Base-by-base conservation (phyloP, 2,113 vertebrate genomes). In the Vidua macroura region DNA sequence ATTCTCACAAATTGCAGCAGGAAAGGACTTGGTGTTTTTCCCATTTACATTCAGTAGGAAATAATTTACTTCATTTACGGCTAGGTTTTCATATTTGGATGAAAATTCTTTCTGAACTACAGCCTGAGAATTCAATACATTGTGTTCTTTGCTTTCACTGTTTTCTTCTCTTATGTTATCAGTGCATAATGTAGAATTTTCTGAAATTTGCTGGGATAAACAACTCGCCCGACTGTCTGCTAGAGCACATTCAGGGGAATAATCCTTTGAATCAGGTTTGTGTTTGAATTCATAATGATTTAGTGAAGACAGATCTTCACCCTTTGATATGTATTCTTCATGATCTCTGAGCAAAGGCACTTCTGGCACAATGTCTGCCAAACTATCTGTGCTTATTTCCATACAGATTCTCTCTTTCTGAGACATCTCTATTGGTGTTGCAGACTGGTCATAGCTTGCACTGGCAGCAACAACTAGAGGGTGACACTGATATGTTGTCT, bases 371-470 rank as follows among this genome's bases (percentile, higher is more conserved):
- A 96, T 58, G 83, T 98, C 98, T 84, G 95, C 96, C 67, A 98
- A 87, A 52, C 90, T 97, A 64, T 98, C 98, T 67, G 93, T 97
- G 90, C 97, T 98, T 85, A 89, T 96, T 94, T 97, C 97, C 81
- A 96, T 92, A 82, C 89, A 97, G 84, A 94, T 79, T 17, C 73
- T 93, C 41, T 98, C 97, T 78, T 83, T 52, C 18, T 92, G 88
- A 93, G 84, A 75, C n/a, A 56, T 80, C 46, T 83, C 84, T 55
- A 94, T 24, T 59, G 84, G 86, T 69, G 43, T 63, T 77, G 95
- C 87, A 86, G 95, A 93, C 14, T 96, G 96, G 69, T 95, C 60
- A 1, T 79, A 96, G 75, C 59, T 92, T 68, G 75, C 23, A 46
- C 69, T 75, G 66, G 55, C 63, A 88, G 62, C 31, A 83, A 51